These are phyloP conservation scores for Anguilla obscura DNA, from an alignment of 2,797 vertebrate species.

Conservation along the genomic window DNA sequence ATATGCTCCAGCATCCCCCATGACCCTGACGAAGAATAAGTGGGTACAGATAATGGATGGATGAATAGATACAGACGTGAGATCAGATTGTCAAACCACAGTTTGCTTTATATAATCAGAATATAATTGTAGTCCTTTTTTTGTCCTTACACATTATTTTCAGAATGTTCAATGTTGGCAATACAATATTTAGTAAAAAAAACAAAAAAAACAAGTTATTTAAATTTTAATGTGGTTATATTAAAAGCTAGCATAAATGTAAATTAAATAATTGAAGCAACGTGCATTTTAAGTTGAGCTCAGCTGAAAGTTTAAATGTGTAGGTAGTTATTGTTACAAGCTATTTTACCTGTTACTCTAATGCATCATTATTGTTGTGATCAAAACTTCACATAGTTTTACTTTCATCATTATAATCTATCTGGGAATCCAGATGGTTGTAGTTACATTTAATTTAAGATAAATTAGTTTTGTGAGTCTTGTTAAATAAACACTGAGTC, in stretches of 20 bases:
- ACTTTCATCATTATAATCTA: slow-evolving; percentile 23
- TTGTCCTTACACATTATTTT: not conserved
- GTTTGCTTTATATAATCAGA: slow-evolving; percentile 23
- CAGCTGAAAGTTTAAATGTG: not conserved
- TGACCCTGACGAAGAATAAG: too few species aligned
- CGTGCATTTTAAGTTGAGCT: not conserved
- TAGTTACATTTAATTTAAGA: slow-evolving; percentile 55
- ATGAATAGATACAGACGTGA: not conserved
- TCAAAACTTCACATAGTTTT: slow-evolving; percentile 26
- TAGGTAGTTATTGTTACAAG: not conserved
- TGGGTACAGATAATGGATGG: too few species aligned
- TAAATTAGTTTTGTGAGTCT: slow-evolving; percentile 48
- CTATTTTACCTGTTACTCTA: slow-evolving; percentile 34
- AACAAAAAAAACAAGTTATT: too few species aligned
- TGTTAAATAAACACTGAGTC: slow-evolving; percentile 52
- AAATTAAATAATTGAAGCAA: not conserved
- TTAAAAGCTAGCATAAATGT: not conserved
- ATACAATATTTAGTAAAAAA: not conserved
- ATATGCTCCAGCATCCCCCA: too few species aligned
- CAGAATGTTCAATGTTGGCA: too few species aligned
- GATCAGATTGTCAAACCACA: slow-evolving; percentile 29
- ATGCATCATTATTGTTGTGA: slow-evolving; percentile 31
- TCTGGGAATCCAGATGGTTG: slow-evolving; percentile 49
- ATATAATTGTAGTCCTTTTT: slow-evolving; percentile 22
- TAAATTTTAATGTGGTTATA: not conserved